phyloP scores from a whole-genome alignment of 1,140 invertebrate genomes.

The Tetranychus cinnabarinus region DNA sequence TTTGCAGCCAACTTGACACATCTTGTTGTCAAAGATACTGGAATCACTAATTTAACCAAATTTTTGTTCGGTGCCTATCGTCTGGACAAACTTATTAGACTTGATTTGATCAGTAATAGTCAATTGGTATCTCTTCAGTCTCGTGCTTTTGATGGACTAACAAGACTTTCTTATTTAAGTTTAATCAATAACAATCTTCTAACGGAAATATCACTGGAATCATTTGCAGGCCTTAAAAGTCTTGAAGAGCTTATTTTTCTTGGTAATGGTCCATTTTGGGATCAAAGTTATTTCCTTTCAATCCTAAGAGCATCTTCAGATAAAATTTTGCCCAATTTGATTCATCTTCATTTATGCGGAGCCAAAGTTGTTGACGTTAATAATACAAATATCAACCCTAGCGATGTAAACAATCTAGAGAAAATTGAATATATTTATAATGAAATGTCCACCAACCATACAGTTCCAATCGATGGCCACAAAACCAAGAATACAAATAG shows the following conservation, averaged over 20 bases:
- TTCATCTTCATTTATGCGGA: conserved; percentile 1
- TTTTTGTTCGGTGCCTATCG: neutral
- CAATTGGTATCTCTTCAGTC: neutral
- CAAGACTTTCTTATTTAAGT: neutral
- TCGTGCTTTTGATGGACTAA: conserved; percentile 4
- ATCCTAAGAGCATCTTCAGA: neutral
- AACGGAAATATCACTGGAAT: neutral
- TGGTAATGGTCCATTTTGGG: neutral
- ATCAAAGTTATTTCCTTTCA: neutral
- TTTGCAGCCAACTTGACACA: conserved; percentile 1
- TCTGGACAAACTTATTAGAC: neutral
- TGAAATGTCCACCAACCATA: neutral
- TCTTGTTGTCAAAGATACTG: conserved; percentile 4
- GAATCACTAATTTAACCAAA: neutral
- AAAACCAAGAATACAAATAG: neutral
- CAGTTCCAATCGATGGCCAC: neutral
- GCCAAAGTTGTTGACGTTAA: neutral
- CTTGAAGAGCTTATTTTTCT: conserved; percentile 4
- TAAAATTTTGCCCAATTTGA: conserved; percentile 2
- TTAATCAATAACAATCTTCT: neutral
- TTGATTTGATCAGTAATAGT: conserved; percentile 3
- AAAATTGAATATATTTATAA: neutral
- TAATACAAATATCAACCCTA: neutral
- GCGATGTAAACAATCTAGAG: neutral
- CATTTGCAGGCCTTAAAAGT: conserved; percentile 3